Evolutionary conservation across 2,888 invertebrate genomes (phyloP).

Genomic region (Melanostoma scalare): DNA sequence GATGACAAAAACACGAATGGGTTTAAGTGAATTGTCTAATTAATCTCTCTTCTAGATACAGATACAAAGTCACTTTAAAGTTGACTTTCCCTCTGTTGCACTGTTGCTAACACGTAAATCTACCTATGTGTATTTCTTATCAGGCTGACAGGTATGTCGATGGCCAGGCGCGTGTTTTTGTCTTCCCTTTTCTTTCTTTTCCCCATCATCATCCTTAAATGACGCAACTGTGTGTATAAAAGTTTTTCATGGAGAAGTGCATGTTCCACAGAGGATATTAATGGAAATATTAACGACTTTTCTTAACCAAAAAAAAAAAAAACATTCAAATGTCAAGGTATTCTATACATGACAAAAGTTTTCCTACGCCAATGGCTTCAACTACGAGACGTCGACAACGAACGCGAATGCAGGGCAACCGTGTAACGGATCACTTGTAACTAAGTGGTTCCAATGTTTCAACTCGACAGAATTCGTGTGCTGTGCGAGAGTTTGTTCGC

Average conservation of each 20-base stretch:
- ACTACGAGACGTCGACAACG: background rate
- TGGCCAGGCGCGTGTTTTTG: background rate
- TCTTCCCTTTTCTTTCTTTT: background rate
- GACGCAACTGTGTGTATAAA: slow-evolving; percentile 29
- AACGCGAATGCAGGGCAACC: slow-evolving; percentile 7
- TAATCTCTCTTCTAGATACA: slow-evolving; percentile 23
- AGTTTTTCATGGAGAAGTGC: slow-evolving; percentile 23
- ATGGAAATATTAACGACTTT: slow-evolving; percentile 68
- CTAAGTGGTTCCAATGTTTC: slow-evolving; percentile 28
- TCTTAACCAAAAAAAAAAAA: slow-evolving; percentile 47
- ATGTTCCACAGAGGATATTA: slow-evolving; percentile 51
- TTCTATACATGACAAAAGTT: slow-evolving; percentile 42
- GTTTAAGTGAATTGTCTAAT: slow-evolving; percentile 21
- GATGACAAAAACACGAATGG: background rate
- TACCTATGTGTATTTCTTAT: background rate
- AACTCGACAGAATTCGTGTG: background rate
- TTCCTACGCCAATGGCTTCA: slow-evolving; percentile 15
- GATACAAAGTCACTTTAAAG: slow-evolving; percentile 49
- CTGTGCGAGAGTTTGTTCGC: background rate
- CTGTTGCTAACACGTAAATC: no score
- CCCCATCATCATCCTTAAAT: background rate
- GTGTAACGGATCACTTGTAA: slow-evolving; percentile 52
- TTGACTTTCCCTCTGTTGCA: slow-evolving; percentile 40
- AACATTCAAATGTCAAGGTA: slow-evolving; percentile 13
- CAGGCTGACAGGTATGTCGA: slow-evolving; percentile 2